phyloP scores from a whole-genome alignment of 1,140 invertebrate species.

The Latrodectus geometricus region DNA sequence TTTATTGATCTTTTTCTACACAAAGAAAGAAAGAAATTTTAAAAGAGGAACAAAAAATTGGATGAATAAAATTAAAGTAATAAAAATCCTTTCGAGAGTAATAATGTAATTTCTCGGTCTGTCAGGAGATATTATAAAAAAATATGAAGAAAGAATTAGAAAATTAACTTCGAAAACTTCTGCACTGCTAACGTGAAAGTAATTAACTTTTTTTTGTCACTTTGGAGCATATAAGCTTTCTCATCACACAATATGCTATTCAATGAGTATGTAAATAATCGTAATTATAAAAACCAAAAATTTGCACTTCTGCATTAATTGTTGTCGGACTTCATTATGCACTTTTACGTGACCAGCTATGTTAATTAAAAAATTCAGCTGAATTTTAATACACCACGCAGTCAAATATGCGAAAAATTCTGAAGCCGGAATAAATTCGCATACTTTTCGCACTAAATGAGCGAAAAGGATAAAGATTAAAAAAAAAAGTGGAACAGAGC shows the following conservation, averaged over 20 bases:
- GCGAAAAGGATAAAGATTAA: background rate
- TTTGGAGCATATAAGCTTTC: slow-evolving; percentile 9
- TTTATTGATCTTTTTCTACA: no score
- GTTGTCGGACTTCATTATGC: slow-evolving; percentile 35
- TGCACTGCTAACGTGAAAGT: slow-evolving; percentile 6
- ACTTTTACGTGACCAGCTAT: slow-evolving; percentile 23
- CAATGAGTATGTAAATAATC: slow-evolving; percentile 50
- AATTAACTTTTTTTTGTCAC: slow-evolving; percentile 40
- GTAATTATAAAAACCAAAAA: slow-evolving; percentile 26
- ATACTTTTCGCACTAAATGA: background rate
- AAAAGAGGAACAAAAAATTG: no score
- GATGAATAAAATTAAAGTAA: no score
- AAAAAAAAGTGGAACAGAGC: background rate
- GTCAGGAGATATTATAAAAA: no score
- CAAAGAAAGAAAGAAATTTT: no score
- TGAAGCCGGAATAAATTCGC: slow-evolving; percentile 11
- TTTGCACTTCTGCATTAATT: slow-evolving; percentile 28
- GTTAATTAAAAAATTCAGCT: slow-evolving; percentile 48
- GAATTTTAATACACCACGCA: slow-evolving; percentile 29
- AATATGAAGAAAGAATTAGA: no score
- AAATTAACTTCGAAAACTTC: background rate
- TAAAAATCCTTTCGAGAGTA: no score
- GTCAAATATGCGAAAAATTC: slow-evolving; percentile 25
- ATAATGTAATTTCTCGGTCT: no score
- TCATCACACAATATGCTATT: slow-evolving; percentile 15